phyloP scores from a whole-genome alignment of 1,140 invertebrate genomes.

The Anadara kagoshimensis region DNA sequence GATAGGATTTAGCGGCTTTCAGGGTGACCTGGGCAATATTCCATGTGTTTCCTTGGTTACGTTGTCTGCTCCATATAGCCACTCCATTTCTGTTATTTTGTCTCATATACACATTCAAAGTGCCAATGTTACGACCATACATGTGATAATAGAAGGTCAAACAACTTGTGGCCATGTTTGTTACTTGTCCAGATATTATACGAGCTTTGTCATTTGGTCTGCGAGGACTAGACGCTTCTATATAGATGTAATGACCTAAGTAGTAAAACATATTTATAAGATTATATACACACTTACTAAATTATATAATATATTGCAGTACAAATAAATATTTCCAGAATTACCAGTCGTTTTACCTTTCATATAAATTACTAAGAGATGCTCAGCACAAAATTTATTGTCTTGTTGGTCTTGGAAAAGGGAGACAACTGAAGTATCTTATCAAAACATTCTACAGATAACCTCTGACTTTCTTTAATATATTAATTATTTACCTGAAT shows the following conservation, averaged over 20 bases:
- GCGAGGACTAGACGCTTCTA: constrained; percentile 56
- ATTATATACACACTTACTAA: too few species aligned
- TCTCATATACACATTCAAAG: constrained; percentile 53
- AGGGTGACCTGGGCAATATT: constrained; percentile 49
- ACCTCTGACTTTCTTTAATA: constrained; percentile 27
- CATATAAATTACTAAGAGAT: too few species aligned
- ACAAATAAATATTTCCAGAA: too few species aligned
- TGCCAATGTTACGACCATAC: constrained; percentile 77
- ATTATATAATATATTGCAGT: too few species aligned
- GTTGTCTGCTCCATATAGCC: constrained; percentile 54
- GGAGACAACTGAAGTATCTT: too few species aligned
- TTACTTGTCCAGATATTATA: constrained; percentile 24
- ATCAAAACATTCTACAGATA: too few species aligned
- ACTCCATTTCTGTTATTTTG: constrained; percentile 26
- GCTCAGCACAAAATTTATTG: too few species aligned
- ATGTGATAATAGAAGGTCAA: constrained; percentile 83
- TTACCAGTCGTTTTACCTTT: too few species aligned
- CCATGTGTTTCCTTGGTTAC: constrained; percentile 69
- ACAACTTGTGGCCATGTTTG: constrained; percentile 38
- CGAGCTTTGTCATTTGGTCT: constrained; percentile 53
- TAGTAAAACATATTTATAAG: too few species aligned
- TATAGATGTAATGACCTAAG: constrained; percentile 63
- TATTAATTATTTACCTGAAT: constrained; percentile 37
- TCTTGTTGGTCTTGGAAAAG: too few species aligned
- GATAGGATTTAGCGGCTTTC: constrained; percentile 21